Base-by-base conservation (phyloP, 1,140 invertebrate genomes). In the Polyergus mexicanus region DNA sequence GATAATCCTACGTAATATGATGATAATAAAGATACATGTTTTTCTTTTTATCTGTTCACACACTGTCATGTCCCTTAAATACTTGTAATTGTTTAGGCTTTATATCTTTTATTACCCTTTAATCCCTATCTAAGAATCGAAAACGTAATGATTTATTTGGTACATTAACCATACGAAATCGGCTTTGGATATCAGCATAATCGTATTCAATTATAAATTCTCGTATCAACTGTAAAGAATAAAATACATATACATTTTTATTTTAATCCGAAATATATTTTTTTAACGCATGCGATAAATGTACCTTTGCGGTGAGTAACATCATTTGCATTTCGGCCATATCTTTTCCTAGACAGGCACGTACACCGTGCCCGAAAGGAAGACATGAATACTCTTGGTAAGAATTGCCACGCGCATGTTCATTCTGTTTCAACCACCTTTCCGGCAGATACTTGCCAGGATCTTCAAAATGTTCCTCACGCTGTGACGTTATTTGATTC, bases 381-480 rank as follows among this genome's bases (percentile, higher is more conserved):
- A 97, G 94, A 65, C 94, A 94, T 11, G 94, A 90, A 65, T 94
- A 91, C 0, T 92, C 87, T 56, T 91, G 88, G 7, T 77, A 72
- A n/a, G 95, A 94, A 13, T 88, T 54, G 35, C 22, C 41, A 44
- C 13, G 3, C 7, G 13, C 16, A 16, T 56, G 10, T 38, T 72
- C 38, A 13, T 72, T 13, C 3, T 22, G 51, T 22, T 94, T 92
- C 32, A 98, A 91, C 97, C 96, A 98, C 86, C 96, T 95, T 92
- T 97, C 97, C 11, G 97, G 97, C 65, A 95, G 92, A 90, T 97
- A 98, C 54, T 96, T 96, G 8, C 95, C 92, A 0, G 97, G 96
- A 88, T 97, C 96, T 68, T 97, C 97, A 93, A 96, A 98, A 90
- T 97, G 96, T 77, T 97, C 95, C 63, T 97, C 96, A n/a, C 96